Base-by-base conservation (phyloP, 1,140 invertebrate genomes). In the Mercenaria mercenaria region DNA sequence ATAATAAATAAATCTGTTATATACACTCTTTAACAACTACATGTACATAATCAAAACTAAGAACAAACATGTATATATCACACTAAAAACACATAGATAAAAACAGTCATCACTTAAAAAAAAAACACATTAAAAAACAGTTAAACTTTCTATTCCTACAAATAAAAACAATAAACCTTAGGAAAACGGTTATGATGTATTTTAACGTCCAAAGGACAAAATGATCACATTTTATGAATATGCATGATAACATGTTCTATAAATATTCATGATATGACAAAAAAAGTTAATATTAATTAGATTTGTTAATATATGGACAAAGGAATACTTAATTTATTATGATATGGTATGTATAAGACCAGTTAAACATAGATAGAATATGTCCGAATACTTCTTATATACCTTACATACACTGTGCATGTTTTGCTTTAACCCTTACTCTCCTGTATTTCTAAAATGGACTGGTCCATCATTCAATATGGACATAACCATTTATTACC, bases 151-250 rank as follows among this genome's bases (percentile, higher is more conserved):
- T 32, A 41, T 29, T 67, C 59, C 3, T 39, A 83, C 61, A 69
- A 64, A 83, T 82, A 67, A 43, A 83, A 83, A 83, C 41, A 32
- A 83, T 69, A 47, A 47, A 47, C 15, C 43, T 23, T 79, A 52
- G 47, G 50, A 50, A 56, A 56, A 76, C 34, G 50, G 50, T 32
- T 56, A 81, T 18, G 39, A 37, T 50, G 23, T 59, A 29, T 64
- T 84, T 84, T 84, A 67, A 84, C 50, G 82, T 84, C 82, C 82
- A 72, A 39, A 67, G 82, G 82, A 84, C 82, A 50, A 84, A 50
- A 84, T 47, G 61, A 69, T 72, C 82, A 84, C 64, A 72, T 84
- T 67, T 43, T 67, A 84, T 82, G 80, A 82, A 82, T 82, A 82
- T 84, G 82, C 82, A 84, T 84, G 82, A 84, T 67, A 79, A 79